A percentile compares a stretch with the other conserved stretches of the same genome.
Evolutionary conservation across 23 tunicate species (phyloP).

Genomic region (Trididemnum miniatum): DNA sequence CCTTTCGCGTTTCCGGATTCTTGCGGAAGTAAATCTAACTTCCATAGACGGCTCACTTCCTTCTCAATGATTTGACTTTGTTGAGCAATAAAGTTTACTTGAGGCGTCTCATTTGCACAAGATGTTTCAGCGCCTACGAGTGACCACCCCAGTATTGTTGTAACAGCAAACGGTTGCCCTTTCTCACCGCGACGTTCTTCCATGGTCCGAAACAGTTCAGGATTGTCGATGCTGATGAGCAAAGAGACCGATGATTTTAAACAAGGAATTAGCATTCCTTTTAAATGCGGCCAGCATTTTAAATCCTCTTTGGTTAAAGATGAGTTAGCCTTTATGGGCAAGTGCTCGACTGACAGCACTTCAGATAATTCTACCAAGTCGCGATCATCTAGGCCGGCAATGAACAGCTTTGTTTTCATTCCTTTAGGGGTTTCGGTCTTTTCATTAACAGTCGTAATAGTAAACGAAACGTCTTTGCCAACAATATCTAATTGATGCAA

Average conservation of each 20-base stretch:
- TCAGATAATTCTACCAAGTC: background rate
- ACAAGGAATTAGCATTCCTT: background rate
- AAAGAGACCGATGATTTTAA: background rate
- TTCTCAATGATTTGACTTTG: background rate
- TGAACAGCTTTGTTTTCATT: no score
- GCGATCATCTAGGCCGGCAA: background rate
- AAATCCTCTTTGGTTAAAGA: background rate
- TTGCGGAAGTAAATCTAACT: background rate
- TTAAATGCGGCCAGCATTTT: background rate
- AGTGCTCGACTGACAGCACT: background rate
- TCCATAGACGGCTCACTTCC: background rate
- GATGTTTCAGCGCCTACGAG: background rate
- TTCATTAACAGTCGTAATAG: background rate
- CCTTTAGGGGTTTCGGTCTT: background rate
- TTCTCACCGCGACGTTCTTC: background rate
- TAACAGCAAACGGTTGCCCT: background rate
- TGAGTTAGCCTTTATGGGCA: background rate
- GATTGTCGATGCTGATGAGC: background rate
- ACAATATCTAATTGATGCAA: background rate
- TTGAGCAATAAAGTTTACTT: background rate
- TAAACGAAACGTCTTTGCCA: background rate
- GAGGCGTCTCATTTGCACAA: background rate
- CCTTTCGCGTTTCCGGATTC: background rate
- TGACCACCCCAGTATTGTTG: background rate
- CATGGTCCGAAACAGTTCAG: background rate